These are phyloP conservation scores for Tetragnatha montana DNA, from an alignment of 2,888 invertebrate species.

Conservation along the genomic window DNA sequence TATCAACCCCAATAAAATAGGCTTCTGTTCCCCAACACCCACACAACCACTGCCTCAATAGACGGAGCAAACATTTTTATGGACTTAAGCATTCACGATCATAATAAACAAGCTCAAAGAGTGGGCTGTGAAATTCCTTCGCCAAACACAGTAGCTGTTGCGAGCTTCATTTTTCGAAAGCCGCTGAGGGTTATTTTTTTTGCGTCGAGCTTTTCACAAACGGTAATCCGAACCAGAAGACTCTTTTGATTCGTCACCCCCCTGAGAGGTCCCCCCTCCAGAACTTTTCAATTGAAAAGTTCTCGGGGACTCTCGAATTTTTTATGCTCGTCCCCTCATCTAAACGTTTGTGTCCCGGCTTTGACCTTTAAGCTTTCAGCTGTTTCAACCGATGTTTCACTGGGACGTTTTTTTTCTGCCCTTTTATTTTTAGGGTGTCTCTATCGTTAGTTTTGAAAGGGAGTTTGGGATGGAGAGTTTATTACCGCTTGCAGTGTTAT, in stretches of 20 bases:
- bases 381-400: constrained; percentile 50
- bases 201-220: constrained; percentile 48
- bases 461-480: not conserved
- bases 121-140: not conserved
- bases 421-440: constrained; percentile 27
- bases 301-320: constrained; percentile 38
- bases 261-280: not conserved
- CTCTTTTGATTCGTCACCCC: constrained; percentile 51
- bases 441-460: not conserved
- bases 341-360: constrained; percentile 44
- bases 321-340: constrained; percentile 7
- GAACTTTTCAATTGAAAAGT: constrained; percentile 46
- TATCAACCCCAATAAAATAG: not conserved
- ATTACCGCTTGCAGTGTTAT: too few relatives aligned
- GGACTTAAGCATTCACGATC: not conserved
- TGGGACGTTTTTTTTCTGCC: not conserved
- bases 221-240: constrained; percentile 53
- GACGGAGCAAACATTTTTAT: not conserved
- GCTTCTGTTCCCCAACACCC: not conserved
- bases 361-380: constrained; percentile 68
- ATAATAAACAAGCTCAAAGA: not conserved
- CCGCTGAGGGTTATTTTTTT: constrained; percentile 32
- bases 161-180: not conserved
- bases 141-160: not conserved
- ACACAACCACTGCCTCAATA: not conserved